Conservation (phyloP, 2,113 vertebrate genomes). For the Dissostichus mawsoni region DNA sequence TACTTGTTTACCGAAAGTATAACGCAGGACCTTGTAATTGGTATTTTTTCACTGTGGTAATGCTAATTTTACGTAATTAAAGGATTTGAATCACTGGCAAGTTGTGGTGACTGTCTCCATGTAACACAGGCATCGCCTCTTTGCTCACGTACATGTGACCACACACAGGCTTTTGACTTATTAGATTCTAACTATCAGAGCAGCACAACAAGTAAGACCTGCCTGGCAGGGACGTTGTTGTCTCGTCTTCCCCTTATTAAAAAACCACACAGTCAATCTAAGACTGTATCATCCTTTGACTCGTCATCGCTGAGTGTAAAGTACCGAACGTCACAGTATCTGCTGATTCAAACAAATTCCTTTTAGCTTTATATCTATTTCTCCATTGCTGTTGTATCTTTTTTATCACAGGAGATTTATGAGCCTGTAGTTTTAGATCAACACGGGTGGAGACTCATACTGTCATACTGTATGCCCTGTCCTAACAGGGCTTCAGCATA, state of each 20-base stretch:
- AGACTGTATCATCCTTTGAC: conserved; percentile 45
- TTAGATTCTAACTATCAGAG: conserved; percentile 19
- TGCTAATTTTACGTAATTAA: neutral
- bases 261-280: conserved; percentile 28
- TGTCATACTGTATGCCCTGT: neutral
- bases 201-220: conserved; percentile 21
- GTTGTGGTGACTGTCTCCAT: neutral
- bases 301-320: conserved; percentile 27
- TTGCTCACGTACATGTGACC: neutral
- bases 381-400: neutral
- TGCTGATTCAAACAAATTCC: conserved; percentile 1
- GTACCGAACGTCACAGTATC: neutral
- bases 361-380: neutral
- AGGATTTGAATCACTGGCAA: neutral
- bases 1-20: neutral
- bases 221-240: neutral
- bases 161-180: neutral
- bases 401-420: neutral
- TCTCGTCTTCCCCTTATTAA: conserved; percentile 37
- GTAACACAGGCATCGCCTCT: neutral
- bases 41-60: neutral
- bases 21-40: neutral
- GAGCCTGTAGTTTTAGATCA: conserved; percentile 9
- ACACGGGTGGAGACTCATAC: conserved; percentile 1
- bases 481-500: neutral